Base-by-base conservation (phyloP, 2,797 vertebrate species). In the Acropternis orthonyx region DNA sequence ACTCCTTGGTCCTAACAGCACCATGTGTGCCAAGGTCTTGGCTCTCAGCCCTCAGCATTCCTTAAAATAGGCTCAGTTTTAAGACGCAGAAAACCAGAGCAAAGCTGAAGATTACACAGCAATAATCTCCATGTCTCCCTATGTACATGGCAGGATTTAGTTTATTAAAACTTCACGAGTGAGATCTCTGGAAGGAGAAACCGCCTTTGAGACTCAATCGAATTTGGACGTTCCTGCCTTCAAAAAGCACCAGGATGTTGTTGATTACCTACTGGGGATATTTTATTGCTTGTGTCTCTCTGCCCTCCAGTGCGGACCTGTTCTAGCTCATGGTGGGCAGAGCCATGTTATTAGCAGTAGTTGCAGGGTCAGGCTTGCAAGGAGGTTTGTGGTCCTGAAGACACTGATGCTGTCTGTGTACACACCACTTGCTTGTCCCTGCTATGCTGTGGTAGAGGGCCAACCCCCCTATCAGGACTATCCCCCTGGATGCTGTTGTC, bases 11-110 rank as follows among this genome's bases (percentile, higher is more conserved):
- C 80, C 55, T 79, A 68, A 59, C 17, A 73, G 73, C 14, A 88
- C 48, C 28, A 52, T 0, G 0, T 30, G 26, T 59, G 23, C 27
- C 4, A 10, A 84, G 48, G 46, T 75, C 80, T 80, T 81, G 59
- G 55, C 66, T 69, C 30, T 21, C 51, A 52, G 37, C 69, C 79
- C 44, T 88, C 51, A 56, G 67, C 4, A 1, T 52, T 81, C 41
- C 82, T 89, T 81, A 86, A 71, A 88, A 93, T 58, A 88, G 54
- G 41, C 66, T 73, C 34, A 72, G 77, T 73, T 81, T 90, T 75
- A 86, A 88, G 78, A 78, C 12, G 39, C 24, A 58, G 36, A 74
- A 85, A 81, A 86, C 3, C 12, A 68, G 43, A 59, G 39, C 54
- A 88, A 63, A 59, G 43, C 39, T 91, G 71, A 73, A 88, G 67